Evolutionary conservation across 1,140 invertebrate species (phyloP), one percentile per base, ranked within the genome.

Genomic region (Chymomyza costata): DNA sequence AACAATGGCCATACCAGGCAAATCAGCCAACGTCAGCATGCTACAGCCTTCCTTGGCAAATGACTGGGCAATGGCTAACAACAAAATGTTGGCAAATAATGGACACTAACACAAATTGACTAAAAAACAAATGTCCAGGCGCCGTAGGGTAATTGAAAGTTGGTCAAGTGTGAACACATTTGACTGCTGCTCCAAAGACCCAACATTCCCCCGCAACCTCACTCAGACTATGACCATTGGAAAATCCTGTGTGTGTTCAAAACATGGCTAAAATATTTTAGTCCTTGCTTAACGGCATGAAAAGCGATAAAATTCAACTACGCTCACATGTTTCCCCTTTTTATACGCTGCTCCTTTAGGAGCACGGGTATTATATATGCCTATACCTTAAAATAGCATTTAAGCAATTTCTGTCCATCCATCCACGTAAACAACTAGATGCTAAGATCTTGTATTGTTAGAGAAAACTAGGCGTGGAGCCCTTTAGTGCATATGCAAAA

Each of bases 131-230:
- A 14, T 14, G 15, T 15, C 0, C 6, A 6, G 21, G 15, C n/a
- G 16, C 0, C n/a, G 51, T 55, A 61, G 73, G 74, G 73, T 80
- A 80, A 80, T 80, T 80, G 73, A 80, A 80, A 73, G 49, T 61
- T 78, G 73, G 74, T 80, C 73, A 73, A 80, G 64, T 80, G 73
- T 73, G 47, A 80, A 80, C 39, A 32, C 41, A 46, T 15, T 16
- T 38, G 35, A 8, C 41, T 37, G 14, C 7, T n/a, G n/a, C n/a
- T n/a, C n/a, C n/a, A n/a, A n/a, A n/a, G n/a, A n/a, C n/a, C n/a
- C n/a, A n/a, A 7, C 32, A 16, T 14, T 16, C 30, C 21, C 11
- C 7, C 31, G 19, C n/a, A 2, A 10, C 6, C 16, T 6, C 5
- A 0, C 32, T 54, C 13, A n/a, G n/a, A n/a, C n/a, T n/a, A n/a